Evolutionary conservation across 1,140 invertebrate species (phyloP).

Genomic region (Psilanteris sp.): DNA sequence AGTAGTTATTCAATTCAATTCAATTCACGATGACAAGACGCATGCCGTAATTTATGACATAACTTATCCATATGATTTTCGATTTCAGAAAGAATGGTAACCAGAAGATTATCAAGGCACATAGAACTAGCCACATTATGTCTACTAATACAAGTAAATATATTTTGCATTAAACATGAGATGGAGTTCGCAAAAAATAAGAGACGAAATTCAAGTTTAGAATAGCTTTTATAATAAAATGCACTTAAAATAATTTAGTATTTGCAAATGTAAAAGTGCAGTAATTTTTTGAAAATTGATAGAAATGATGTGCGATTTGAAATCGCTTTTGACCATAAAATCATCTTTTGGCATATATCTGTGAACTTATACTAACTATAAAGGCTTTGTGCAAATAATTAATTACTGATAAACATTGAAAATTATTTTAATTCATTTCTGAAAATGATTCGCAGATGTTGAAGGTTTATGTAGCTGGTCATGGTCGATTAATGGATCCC

Average conservation of each 20-base stretch:
- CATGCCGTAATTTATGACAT: constrained; percentile 3
- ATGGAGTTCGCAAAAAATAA: too few species aligned
- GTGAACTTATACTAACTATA: too few species aligned
- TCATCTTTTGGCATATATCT: too few species aligned
- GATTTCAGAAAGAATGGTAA: constrained; percentile 61
- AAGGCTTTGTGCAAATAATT: too few species aligned
- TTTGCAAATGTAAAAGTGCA: too few species aligned
- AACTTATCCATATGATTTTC: not conserved
- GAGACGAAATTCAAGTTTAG: not conserved
- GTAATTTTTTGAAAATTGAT: too few species aligned
- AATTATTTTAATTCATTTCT: too few species aligned
- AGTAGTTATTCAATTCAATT: constrained; percentile 2
- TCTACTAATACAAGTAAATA: constrained; percentile 45
- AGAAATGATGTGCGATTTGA: too few species aligned
- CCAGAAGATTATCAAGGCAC: constrained; percentile 20
- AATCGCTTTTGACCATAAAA: too few species aligned
- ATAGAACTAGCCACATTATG: constrained; percentile 22
- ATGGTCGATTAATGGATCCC: constrained; percentile 93
- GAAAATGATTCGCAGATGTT: constrained; percentile 54
- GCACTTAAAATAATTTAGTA: too few species aligned
- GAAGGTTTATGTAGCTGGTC: constrained; percentile 79
- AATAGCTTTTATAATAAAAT: not conserved
- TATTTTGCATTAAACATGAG: too few species aligned
- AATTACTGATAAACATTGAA: too few species aligned
- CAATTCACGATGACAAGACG: not conserved